Evolutionary conservation across 2,113 vertebrate genomes (phyloP).

Genomic region (Campylomormyrus numenius): DNA sequence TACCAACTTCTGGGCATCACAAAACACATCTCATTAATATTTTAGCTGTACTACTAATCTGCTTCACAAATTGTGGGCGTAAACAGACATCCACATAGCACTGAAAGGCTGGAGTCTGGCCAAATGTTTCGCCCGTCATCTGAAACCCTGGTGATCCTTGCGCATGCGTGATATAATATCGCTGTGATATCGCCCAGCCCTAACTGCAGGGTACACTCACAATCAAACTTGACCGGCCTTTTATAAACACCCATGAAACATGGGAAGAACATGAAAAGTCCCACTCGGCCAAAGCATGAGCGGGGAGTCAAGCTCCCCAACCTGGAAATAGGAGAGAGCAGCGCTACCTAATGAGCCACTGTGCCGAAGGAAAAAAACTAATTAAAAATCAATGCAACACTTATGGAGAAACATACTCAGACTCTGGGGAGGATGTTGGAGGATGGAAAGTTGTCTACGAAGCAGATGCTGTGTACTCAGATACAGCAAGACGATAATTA

Average conservation of each 20-base stretch:
- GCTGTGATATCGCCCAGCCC: neutral
- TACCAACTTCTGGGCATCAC: no score
- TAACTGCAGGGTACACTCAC: neutral
- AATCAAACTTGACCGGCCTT: neutral
- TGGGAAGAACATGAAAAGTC: neutral
- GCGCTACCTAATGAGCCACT: neutral
- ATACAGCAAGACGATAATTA: neutral
- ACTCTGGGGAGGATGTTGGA: neutral
- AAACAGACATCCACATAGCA: no score
- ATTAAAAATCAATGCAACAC: neutral
- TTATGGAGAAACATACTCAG: neutral
- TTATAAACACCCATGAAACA: neutral
- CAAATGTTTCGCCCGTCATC: no score
- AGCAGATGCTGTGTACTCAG: neutral
- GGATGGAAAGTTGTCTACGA: neutral
- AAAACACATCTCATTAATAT: no score
- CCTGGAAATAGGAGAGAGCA: neutral
- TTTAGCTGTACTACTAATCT: no score
- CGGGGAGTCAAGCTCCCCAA: neutral
- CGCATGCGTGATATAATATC: no score
- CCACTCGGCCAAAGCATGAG: neutral
- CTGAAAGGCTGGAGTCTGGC: no score
- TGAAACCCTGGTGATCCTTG: no score
- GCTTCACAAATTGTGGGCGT: no score
- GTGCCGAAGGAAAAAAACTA: neutral